Evolutionary conservation across 2,888 invertebrate species (phyloP).

Genomic region (Noctua janthina): DNA sequence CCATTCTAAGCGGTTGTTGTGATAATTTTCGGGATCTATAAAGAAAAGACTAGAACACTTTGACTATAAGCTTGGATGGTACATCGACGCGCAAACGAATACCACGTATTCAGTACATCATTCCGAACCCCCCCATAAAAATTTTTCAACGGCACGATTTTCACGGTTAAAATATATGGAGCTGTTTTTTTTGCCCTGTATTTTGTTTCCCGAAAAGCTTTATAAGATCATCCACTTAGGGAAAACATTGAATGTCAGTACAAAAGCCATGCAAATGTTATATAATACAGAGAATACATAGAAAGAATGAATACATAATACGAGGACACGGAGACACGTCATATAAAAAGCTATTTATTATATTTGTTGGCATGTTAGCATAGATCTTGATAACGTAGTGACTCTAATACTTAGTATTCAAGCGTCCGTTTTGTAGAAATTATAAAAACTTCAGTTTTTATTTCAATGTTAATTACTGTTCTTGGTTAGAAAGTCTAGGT

Average conservation of each 20-base stretch:
- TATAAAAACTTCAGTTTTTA: not conserved
- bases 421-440: slow-evolving; percentile 3
- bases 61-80: not conserved
- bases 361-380: slow-evolving; percentile 17
- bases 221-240: not conserved
- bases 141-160: not conserved
- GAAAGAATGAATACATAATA: not conserved
- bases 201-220: not conserved
- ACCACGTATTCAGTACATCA: not conserved
- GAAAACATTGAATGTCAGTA: not conserved
- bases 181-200: not conserved
- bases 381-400: slow-evolving; percentile 38
- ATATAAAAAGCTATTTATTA: not conserved
- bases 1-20: not conserved
- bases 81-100: not conserved
- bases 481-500: not conserved
- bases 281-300: not conserved
- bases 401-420: slow-evolving; percentile 9
- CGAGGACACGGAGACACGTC: not conserved
- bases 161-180: not conserved
- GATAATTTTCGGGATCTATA: not conserved
- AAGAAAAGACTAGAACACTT: not conserved
- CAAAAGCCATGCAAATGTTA: not conserved
- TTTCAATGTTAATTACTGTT: slow-evolving; percentile 20
- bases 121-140: not conserved